Percentiles rank a stretch among this genome's conserved stretches.
These are phyloP conservation scores for Liopterus haemorrhoidalis DNA, from an alignment of 2,888 invertebrate genomes.

Conservation along the genomic window DNA sequence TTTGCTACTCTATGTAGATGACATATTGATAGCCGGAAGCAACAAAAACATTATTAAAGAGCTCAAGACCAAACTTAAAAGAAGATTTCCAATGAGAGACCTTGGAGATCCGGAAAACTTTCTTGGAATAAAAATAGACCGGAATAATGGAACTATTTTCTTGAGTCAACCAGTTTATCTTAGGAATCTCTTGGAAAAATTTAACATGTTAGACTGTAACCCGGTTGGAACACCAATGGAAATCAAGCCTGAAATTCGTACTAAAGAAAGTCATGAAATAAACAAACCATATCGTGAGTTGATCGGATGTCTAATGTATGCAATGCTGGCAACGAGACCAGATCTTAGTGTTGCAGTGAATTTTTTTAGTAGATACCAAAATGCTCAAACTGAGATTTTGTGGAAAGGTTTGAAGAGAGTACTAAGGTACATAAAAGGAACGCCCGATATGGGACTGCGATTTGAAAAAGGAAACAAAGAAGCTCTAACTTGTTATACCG, in stretches of 20 bases:
- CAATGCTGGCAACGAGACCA: conserved; percentile 16
- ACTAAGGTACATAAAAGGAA: no score
- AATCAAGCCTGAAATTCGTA: conserved; percentile 16
- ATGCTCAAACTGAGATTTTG: no score
- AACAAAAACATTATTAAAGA: conserved; percentile 23
- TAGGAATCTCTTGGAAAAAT: conserved; percentile 29
- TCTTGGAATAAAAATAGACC: conserved; percentile 33
- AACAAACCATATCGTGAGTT: conserved; percentile 16
- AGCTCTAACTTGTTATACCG: no score
- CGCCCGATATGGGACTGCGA: no score
- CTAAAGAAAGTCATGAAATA: conserved; percentile 4
- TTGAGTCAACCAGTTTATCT: conserved; percentile 33
- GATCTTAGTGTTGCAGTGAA: conserved; percentile 21
- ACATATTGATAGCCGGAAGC: conserved; percentile 32
- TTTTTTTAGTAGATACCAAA: no score
- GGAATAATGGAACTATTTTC: conserved; percentile 25
- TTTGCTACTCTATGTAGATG: conserved; percentile 35
- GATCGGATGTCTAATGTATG: conserved; percentile 16
- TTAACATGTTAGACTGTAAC: conserved; percentile 34
- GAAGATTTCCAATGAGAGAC: conserved; percentile 34
- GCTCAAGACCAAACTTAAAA: conserved; percentile 27
- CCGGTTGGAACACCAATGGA: conserved; percentile 30
- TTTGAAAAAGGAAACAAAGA: no score
- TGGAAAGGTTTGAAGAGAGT: no score
- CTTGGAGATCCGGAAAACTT: conserved; percentile 31